Evolutionary conservation across 2,113 vertebrate species (phyloP), one percentile per base, ranked within the genome.

Genomic region (Nannobrachium achirus): DNA sequence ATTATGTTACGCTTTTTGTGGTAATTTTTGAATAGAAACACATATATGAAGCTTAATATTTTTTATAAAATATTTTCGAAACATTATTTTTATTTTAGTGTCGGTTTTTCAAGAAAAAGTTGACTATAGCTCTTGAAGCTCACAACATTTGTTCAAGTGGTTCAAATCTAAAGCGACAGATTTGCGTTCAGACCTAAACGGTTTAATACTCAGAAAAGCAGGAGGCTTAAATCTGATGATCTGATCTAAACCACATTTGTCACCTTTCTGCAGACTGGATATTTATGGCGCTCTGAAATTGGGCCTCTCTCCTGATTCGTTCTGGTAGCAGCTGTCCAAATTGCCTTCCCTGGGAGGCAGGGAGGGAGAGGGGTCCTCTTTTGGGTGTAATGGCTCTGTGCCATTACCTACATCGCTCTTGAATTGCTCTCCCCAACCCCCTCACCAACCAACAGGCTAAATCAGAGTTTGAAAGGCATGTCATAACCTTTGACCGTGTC

Each of bases 171-270:
- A n/a, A n/a, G n/a, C n/a, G n/a, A n/a, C n/a, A n/a, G n/a, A n/a
- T n/a, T n/a, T n/a, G n/a, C n/a, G n/a, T n/a, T n/a, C n/a, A n/a
- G n/a, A n/a, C n/a, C n/a, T n/a, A n/a, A n/a, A n/a, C n/a, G n/a
- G 25, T 62, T 76, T 67, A 8, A 78, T 66, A 39, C 75, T 75
- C 63, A 55, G 56, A 62, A 78, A 79, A 73, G 65, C 73, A 57
- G 20, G 16, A 78, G 69, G 63, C 79, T 80, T 73, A 73, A 79
- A 85, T 80, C 73, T 81, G 25, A n/a, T n/a, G n/a, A n/a, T n/a
- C n/a, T n/a, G 73, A 81, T 86, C 82, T 76, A 66, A 84, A 84
- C 66, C 63, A 71, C 67, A 87, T 87, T 87, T 88, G 88, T 83
- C 81, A 76, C 75, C 84, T 87, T 82, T 76, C 80, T 82, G 80